Evolutionary conservation across 2,797 vertebrate genomes (phyloP), one percentile per base, ranked within the genome.

Genomic region (Nyctibius grandis): DNA sequence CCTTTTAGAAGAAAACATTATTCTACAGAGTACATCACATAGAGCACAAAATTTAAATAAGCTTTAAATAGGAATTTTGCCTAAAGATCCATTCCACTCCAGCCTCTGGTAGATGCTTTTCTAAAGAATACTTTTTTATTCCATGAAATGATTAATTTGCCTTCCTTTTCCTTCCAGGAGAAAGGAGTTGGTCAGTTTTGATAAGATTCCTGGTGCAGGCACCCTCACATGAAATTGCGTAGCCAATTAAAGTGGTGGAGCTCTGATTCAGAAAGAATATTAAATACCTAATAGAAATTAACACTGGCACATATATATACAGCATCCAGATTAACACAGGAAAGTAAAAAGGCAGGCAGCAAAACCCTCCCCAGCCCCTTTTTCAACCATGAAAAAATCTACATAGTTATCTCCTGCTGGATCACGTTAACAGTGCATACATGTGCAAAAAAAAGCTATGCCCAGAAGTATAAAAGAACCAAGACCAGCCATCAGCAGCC

Each of bases 11-110:
- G 60, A 56, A 76, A 90, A 82, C 36, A 45, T 48, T 50, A 36
- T 29, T 82, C 45, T 74, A 73, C 15, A 75, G 54, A 78, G 44
- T 54, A 47, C 40, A 57, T 82, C 19, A n/a, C 34, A 56, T 10
- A 33, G 18, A 42, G 53, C 34, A 87, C 84, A 79, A 64, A 61
- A 89, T 89, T 81, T 82, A 82, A 93, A 81, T 64, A 83, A 69
- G 36, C 26, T 87, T 84, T 86, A 92, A 89, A 85, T 18, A 83
- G 25, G 63, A 95, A 82, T 89, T 95, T 87, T 95, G 68, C 91
- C 88, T 89, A 53, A 72, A 85, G 85, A 91, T 78, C 77, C 44
- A 54, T 63, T 79, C n/a, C 17, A 51, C 31, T 82, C 21, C 54
- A 76, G 34, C 19, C n/a, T 87, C 75, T 92, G n/a, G 87, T 56